A percentile compares a stretch with the other conserved stretches of the same genome.
Conservation (phyloP, 1,140 invertebrate species). For the Aporrectodea caliginosa region DNA sequence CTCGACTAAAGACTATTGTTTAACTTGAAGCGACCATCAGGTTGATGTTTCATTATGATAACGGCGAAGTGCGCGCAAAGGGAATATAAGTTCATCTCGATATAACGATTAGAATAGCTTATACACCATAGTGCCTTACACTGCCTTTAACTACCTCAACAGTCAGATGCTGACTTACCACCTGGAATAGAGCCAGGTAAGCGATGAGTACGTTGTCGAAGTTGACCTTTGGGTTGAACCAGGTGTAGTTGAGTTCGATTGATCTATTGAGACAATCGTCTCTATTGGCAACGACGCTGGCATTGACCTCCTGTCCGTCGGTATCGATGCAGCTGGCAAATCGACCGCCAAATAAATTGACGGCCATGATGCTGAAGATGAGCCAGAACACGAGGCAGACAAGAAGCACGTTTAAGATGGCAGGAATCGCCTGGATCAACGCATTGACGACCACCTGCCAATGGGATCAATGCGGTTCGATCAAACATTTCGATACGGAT, state of each 20-base stretch:
- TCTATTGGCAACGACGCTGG: constrained; percentile 78
- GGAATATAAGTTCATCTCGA: no score
- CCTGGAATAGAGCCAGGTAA: constrained; percentile 95
- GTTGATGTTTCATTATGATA: no score
- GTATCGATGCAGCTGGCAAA: constrained; percentile 43
- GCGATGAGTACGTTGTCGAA: constrained; percentile 97
- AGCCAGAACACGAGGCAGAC: constrained; percentile 81
- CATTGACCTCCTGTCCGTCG: constrained; percentile 60
- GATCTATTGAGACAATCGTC: constrained; percentile 53
- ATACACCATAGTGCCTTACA: no score
- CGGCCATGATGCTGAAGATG: constrained; percentile 87
- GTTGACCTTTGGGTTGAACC: constrained; percentile 95
- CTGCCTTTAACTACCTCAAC: no score
- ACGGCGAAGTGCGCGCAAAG: no score
- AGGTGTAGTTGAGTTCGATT: constrained; percentile 69
- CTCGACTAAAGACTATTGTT: no score
- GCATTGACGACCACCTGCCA: constrained; percentile 78
- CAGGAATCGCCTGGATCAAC: constrained; percentile 88
- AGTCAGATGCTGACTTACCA: no score
- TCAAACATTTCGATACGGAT: no score
- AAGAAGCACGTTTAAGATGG: constrained; percentile 88
- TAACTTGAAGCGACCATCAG: no score
- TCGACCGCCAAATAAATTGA: constrained; percentile 81
- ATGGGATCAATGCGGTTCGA: no score
- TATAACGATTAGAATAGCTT: no score